phyloP scores from a whole-genome alignment of 2,797 vertebrate species.

The Urosaurus nigricauda region DNA sequence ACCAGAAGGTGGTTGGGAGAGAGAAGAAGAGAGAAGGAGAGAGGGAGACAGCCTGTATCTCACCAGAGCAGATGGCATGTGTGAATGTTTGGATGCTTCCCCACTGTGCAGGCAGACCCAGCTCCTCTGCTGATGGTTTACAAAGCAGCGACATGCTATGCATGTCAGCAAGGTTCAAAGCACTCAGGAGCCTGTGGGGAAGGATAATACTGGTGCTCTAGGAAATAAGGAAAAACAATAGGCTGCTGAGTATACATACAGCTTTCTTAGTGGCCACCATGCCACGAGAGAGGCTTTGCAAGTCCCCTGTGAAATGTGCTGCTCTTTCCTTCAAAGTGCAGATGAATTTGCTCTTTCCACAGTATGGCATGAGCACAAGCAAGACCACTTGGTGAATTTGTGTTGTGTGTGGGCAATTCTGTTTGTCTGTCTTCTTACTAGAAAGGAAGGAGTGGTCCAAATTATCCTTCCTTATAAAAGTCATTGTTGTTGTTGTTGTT shows the following conservation, averaged over 20 bases:
- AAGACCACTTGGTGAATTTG: not conserved
- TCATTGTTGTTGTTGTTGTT: no score
- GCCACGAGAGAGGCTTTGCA: not conserved
- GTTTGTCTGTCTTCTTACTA: not conserved
- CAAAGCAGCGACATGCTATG: not conserved
- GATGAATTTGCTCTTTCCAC: not conserved
- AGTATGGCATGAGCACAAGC: no score
- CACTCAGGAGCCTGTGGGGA: not conserved
- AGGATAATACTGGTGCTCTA: not conserved
- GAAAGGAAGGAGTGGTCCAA: not conserved
- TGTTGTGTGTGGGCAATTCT: not conserved
- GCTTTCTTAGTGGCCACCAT: not conserved
- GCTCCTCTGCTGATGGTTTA: not conserved
- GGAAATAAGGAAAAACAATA: not conserved
- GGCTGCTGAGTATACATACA: not conserved
- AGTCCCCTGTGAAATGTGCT: not conserved
- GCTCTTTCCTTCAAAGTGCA: not conserved
- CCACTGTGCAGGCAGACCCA: not conserved
- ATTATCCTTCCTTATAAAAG: not conserved
- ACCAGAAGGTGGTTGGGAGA: constrained; percentile 26
- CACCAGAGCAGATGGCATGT: constrained; percentile 36
- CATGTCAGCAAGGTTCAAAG: not conserved
- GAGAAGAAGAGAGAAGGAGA: fast-evolving
- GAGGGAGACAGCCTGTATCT: not conserved
- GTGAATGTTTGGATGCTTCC: constrained; percentile 18